Base-by-base conservation (phyloP, 1,140 invertebrate species). In the Anastrepha ludens region DNA sequence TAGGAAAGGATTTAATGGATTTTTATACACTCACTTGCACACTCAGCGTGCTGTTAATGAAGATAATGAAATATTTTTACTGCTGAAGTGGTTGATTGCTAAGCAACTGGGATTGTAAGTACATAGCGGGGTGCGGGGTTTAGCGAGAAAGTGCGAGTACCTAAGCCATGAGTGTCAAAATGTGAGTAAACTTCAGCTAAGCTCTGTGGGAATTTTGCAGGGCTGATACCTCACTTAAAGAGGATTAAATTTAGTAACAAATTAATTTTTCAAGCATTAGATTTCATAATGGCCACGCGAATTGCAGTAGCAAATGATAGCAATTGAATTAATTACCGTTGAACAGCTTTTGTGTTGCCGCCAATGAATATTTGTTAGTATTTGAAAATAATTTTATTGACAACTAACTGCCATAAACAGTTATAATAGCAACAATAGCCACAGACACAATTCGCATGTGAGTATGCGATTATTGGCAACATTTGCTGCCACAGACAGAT, bases 371-470 rank as follows among this genome's bases (percentile, higher is more conserved):
- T 81, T 81, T 11, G 50, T 55, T 81, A 81, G 20, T 58, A 41
- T 81, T 81, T 81, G 74, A 81, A 47, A 81, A 81, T 81, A 81
- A 81, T 81, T 81, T 81, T 81, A 81, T 81, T 81, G 47, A 81
- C 74, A 81, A 81, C 74, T 81, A 81, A 81, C 74, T 20, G 74
- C 74, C 74, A 81, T 81, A 81, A 81, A 81, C 74, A 81, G 74
- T 58, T 81, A 81, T 81, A 81, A 81, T 81, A 11, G 47, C 74
- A 78, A 78, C 74, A 50, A 78, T 78, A 50, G 74, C 7, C 8
- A 7, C 74, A 9, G 41, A 78, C 17, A 2, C 74, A 78, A 55
- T 78, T n/a, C 47, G n/a, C n/a, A 78, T 81, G n/a, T 55, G 44
- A 11, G 41, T 41, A 47, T 2, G 17, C 44, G 74, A 81, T 81